Evolutionary conservation across 2,797 vertebrate species (phyloP).

Genomic region (Hybognathus amarus): DNA sequence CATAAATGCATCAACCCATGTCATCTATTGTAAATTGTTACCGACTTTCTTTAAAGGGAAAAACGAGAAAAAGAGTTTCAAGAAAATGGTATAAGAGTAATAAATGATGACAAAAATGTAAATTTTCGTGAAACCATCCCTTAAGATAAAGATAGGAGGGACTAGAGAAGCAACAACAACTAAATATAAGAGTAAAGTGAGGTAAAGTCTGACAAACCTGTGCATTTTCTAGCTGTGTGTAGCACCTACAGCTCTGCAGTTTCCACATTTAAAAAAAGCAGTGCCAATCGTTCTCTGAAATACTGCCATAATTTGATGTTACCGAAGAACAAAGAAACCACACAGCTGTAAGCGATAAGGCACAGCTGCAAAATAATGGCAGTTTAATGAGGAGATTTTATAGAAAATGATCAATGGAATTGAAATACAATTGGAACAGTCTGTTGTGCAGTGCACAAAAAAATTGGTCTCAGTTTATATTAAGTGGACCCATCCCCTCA

Average conservation of each 20-base stretch:
- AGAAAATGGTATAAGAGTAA: background rate
- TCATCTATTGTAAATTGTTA: no score
- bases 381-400: background rate
- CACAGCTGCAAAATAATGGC: background rate
- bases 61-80: background rate
- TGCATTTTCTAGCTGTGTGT: background rate
- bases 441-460: background rate
- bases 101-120: background rate
- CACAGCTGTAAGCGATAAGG: no score
- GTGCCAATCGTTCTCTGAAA: background rate
- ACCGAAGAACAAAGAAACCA: background rate
- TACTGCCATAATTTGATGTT: background rate
- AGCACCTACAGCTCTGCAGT: background rate
- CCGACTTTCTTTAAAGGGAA: background rate
- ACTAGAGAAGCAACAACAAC: background rate
- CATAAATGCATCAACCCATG: no score
- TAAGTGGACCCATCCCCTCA: no score
- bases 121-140: background rate
- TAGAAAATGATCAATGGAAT: background rate
- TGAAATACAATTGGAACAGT: no score
- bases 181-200: background rate
- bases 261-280: background rate
- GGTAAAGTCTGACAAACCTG: background rate
- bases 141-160: background rate
- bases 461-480: no score